Evolutionary conservation across 2,888 invertebrate species (phyloP).

Genomic region (Drosophila acutilabella): DNA sequence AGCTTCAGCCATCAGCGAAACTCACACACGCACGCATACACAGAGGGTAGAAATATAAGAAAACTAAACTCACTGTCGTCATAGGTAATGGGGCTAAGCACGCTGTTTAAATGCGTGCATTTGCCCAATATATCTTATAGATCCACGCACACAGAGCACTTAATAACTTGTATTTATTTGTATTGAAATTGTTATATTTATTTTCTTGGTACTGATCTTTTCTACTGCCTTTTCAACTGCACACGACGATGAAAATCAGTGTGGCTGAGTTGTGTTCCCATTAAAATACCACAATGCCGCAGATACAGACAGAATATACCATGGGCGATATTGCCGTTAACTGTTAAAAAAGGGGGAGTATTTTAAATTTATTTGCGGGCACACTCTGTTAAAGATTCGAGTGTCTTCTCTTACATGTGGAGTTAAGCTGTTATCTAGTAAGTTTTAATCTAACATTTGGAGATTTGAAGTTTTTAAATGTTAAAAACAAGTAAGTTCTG

Average conservation of each 20-base stretch:
- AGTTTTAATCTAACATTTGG: not conserved
- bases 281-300: constrained; percentile 43
- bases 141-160: constrained; percentile 63
- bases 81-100: constrained; percentile 66
- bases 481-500: not conserved
- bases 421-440: not conserved
- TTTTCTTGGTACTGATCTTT: constrained; percentile 62
- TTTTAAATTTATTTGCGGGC: not conserved
- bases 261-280: constrained; percentile 25
- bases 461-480: not conserved
- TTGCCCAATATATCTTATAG: constrained; percentile 50
- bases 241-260: constrained; percentile 60
- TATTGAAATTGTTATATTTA: constrained; percentile 51
- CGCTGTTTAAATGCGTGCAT: constrained; percentile 55
- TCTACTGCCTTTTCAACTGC: constrained; percentile 68
- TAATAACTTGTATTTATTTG: constrained; percentile 49
- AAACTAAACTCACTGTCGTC: constrained; percentile 78
- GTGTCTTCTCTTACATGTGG: constrained; percentile 10
- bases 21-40: constrained; percentile 65
- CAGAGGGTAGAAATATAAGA: constrained; percentile 50
- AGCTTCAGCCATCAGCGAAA: constrained; percentile 67
- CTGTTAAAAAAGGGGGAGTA: constrained; percentile 10
- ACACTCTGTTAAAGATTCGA: not conserved
- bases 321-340: not conserved
- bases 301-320: constrained; percentile 45